phyloP scores from a whole-genome alignment of 2,888 invertebrate species.

The Xylota sylvarum region DNA sequence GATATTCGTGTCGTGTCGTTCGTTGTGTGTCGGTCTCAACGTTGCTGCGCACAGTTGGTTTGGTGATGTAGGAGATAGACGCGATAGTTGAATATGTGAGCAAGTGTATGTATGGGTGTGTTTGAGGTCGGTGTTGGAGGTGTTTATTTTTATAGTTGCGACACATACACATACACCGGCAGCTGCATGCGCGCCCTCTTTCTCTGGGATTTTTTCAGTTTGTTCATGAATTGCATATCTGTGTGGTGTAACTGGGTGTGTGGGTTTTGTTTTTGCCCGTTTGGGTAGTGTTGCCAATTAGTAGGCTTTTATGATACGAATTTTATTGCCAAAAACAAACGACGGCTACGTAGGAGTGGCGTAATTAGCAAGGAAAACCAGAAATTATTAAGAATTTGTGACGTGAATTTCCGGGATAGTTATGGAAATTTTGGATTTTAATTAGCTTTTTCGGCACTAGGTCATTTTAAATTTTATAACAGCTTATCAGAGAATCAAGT shows the following conservation, averaged over 20 bases:
- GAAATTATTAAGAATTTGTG: not conserved
- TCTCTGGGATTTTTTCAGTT: constrained; percentile 11
- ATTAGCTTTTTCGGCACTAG: no score
- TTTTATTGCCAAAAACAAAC: not conserved
- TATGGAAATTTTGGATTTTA: no score
- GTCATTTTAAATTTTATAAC: no score
- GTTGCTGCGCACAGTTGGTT: constrained; percentile 22
- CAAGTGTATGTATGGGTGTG: constrained; percentile 12
- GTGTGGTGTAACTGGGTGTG: constrained; percentile 13
- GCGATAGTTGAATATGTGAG: not conserved
- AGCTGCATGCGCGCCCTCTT: constrained; percentile 10
- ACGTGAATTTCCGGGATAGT: not conserved
- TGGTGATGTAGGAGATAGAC: not conserved
- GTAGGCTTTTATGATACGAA: not conserved
- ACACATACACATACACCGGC: not conserved
- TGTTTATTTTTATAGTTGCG: not conserved
- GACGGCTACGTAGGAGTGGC: constrained; percentile 1
- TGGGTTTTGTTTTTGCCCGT: not conserved
- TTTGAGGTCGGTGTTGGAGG: no score
- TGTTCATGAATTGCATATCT: not conserved
- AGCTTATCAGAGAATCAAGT: no score
- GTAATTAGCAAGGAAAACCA: not conserved
- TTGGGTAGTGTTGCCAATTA: constrained; percentile 36
- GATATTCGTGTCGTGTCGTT: constrained; percentile 43
- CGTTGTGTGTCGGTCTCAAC: constrained; percentile 27